phyloP scores from a whole-genome alignment of 2,113 vertebrate species.

The Romanogobio albipinnatus region DNA sequence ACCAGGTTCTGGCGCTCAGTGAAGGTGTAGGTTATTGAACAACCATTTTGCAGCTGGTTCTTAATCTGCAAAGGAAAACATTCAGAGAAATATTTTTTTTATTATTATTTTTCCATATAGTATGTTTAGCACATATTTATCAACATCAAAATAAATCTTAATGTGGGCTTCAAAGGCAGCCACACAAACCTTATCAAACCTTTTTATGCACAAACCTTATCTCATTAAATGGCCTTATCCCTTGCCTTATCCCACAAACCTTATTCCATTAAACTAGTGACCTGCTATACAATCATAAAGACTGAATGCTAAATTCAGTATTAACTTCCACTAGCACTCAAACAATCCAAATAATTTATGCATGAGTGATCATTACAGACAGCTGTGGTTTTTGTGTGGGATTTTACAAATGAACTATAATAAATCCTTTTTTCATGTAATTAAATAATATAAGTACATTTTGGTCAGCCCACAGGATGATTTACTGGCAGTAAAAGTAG shows the following conservation, averaged over 20 bases:
- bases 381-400: neutral
- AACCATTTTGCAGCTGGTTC: slow-evolving; percentile 66
- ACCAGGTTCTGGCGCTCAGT: slow-evolving; percentile 63
- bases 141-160: neutral
- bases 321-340: neutral
- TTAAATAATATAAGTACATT: neutral
- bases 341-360: neutral
- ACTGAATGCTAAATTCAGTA: neutral
- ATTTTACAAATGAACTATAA: neutral
- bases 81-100: neutral
- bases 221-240: too few species aligned
- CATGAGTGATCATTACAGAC: neutral
- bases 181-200: too few species aligned
- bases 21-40: slow-evolving; percentile 60
- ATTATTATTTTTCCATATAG: too few species aligned
- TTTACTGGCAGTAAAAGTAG: neutral
- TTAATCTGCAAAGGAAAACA: slow-evolving; percentile 60
- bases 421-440: neutral
- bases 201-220: neutral
- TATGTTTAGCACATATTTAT: neutral
- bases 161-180: neutral
- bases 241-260: neutral
- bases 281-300: neutral
- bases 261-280: too few species aligned
- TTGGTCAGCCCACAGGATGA: neutral